Evolutionary conservation across 2,888 invertebrate genomes (phyloP).

Genomic region (Eugnorisma glareosa): DNA sequence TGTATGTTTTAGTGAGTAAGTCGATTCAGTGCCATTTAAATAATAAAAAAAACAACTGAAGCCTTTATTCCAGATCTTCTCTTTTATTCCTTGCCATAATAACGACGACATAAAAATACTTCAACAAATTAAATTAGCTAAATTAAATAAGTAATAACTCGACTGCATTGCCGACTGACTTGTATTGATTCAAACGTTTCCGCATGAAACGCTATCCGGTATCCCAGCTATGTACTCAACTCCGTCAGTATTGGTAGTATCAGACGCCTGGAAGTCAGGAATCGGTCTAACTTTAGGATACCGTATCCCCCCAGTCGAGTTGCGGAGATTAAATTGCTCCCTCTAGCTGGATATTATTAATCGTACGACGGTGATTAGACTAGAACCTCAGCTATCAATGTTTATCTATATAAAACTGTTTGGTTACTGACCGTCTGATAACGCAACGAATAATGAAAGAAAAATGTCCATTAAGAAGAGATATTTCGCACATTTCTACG

Average conservation of each 20-base stretch:
- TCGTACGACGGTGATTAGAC: background rate
- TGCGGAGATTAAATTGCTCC: conserved; percentile 22
- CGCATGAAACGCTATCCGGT: conserved; percentile 1
- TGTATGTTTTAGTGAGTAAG: too few relatives aligned
- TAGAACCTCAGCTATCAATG: background rate
- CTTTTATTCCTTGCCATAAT: background rate
- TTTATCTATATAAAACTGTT: background rate
- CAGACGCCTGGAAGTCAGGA: background rate
- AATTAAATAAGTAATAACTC: conserved; percentile 2
- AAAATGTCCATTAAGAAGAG: background rate
- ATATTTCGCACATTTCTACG: background rate
- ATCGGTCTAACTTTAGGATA: conserved; percentile 34
- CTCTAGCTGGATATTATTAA: conserved; percentile 29
- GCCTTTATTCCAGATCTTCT: background rate
- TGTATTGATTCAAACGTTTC: conserved; percentile 15
- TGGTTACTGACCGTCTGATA: background rate
- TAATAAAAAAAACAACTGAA: too few relatives aligned
- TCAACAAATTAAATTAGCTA: background rate
- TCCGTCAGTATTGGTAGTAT: conserved; percentile 13
- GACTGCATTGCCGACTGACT: background rate
- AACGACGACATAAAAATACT: background rate
- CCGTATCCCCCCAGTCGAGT: conserved; percentile 1
- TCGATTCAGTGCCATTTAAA: too few relatives aligned
- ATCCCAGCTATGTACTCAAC: conserved; percentile 6
- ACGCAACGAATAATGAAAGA: background rate